Base-by-base conservation (phyloP, 2,888 invertebrate genomes). In the Exephanes ischioxanthus region DNA sequence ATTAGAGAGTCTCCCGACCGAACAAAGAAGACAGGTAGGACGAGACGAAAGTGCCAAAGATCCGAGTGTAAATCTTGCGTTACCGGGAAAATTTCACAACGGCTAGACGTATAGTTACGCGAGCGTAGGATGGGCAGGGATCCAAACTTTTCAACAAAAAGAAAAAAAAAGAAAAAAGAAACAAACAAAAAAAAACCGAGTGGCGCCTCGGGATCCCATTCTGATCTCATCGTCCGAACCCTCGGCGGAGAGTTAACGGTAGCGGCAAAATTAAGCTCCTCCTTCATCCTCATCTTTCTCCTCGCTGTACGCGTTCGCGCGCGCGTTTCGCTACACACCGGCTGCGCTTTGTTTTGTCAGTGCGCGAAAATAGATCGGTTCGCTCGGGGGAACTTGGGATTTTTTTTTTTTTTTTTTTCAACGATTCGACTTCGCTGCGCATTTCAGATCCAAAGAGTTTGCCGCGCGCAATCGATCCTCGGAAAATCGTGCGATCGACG, bases 91-190 rank as follows among this genome's bases (percentile, higher is more conserved):
- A 66, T 76, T 51, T 63, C 63, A 66, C 63, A 51, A 73, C 45
- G 9, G 51, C n/a, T 5, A 48, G n/a, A 26, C 41, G 51, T 30
- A 63, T 48, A 63, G 48, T 63, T 33, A 76, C 19, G 22, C 48
- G 22, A 6, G 79, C 75, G 83, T 75, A 71, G 83, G 73, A 11
- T 75, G 79, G 79, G 79, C 83, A 63, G 11, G n/a, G 66, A 30
- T 75, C 83, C 79, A 79, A 78, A 30, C 45, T 22, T 72, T 33
- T 48, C 5, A 0, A 55, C 2, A 55, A 19, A 19, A 7, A 58
- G 19, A 30, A 26, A 70, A 33, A 22, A 19, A 9, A 58, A 58
- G 26, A 19, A n/a, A 19, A 53, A 1, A 58, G 14, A 19, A n/a
- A 19, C 19, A 6, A 5, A 6, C 5, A 53, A 53, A 53, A 53